These are phyloP conservation scores for Leptinotarsa haldemani DNA, from an alignment of 2,888 invertebrate species.

Conservation along the genomic window DNA sequence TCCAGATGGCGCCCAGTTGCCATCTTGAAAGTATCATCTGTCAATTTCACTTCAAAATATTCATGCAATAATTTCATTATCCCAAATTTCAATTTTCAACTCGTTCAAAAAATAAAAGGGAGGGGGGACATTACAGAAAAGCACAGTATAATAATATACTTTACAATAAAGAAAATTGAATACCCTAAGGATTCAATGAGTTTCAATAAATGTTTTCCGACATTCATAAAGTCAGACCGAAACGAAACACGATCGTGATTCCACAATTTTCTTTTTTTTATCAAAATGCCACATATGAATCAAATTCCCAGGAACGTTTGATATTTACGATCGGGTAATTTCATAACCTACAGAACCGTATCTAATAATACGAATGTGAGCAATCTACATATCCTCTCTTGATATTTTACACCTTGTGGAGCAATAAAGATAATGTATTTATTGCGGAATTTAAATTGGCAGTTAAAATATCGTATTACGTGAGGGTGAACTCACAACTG, in stretches of 20 bases:
- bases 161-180: no score
- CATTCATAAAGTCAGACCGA: not conserved
- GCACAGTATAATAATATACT: no score
- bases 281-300: not conserved
- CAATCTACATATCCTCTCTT: conserved; percentile 40
- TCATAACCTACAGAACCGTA: conserved; percentile 14
- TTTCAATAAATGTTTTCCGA: not conserved
- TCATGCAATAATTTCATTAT: no score
- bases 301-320: conserved; percentile 13
- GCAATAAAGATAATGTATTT: conserved; percentile 50
- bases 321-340: conserved; percentile 5
- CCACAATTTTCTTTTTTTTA: not conserved
- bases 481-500: conserved; percentile 37
- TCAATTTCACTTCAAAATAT: no score
- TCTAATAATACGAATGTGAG: conserved; percentile 32
- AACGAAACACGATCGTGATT: not conserved
- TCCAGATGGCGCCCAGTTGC: no score
- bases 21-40: no score
- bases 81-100: no score
- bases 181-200: no score
- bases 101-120: no score
- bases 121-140: no score
- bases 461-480: conserved; percentile 48
- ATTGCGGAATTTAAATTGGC: conserved; percentile 52
- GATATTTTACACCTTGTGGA: conserved; percentile 45